Percentiles rank a stretch among this genome's conserved stretches.
phyloP scores from a whole-genome alignment of 1,140 invertebrate species.

The Calephelis nemesis region DNA sequence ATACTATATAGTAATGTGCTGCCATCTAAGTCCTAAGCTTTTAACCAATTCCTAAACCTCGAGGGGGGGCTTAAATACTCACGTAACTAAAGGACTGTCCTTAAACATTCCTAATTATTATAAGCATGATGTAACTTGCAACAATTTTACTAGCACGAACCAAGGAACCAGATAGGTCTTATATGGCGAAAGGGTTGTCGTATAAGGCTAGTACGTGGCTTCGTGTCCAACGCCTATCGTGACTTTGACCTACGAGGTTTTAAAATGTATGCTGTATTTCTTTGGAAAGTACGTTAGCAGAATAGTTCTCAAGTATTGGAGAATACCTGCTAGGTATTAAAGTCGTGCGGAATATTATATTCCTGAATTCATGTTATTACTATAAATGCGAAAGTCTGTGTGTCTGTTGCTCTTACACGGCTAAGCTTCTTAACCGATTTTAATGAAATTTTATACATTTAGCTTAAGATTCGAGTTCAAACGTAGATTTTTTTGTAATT shows the following conservation, averaged over 20 bases:
- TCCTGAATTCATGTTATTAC: not conserved
- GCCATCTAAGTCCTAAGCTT: too few relatives aligned
- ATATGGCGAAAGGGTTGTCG: slow-evolving; percentile 10
- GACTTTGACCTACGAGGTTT: slow-evolving; percentile 39
- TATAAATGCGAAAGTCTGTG: too few relatives aligned
- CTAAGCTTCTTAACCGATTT: too few relatives aligned
- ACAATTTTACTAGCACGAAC: slow-evolving; percentile 18
- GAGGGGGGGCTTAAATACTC: too few relatives aligned
- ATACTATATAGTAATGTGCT: too few relatives aligned
- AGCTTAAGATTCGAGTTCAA: too few relatives aligned
- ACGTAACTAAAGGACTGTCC: too few relatives aligned
- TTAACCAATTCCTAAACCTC: too few relatives aligned
- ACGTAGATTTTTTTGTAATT: too few relatives aligned
- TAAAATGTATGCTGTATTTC: slow-evolving; percentile 15
- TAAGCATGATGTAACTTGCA: slow-evolving; percentile 6
- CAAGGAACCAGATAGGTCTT: slow-evolving; percentile 8
- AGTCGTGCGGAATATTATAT: not conserved
- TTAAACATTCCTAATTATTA: not conserved
- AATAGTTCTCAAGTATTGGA: not conserved
- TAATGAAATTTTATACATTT: too few relatives aligned
- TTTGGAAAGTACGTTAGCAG: slow-evolving; percentile 10
- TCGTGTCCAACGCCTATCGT: slow-evolving; percentile 30
- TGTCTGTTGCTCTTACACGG: too few relatives aligned
- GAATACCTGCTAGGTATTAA: not conserved
- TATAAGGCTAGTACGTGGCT: slow-evolving; percentile 31